Conservation (phyloP, 2,888 invertebrate genomes). For the Taenaris catops region DNA sequence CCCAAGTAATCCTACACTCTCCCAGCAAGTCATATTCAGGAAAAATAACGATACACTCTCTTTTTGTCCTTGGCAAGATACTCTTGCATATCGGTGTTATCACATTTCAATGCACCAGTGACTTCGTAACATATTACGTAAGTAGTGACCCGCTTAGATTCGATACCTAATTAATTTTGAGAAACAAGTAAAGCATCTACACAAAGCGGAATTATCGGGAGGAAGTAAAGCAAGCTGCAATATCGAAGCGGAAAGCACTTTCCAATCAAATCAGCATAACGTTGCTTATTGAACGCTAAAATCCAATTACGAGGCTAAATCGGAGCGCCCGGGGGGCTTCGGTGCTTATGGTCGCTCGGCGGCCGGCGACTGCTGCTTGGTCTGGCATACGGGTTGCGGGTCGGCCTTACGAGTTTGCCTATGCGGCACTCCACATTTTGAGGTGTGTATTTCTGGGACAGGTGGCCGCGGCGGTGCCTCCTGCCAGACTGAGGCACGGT, state of each 20-base stretch:
- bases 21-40: slow-evolving; percentile 76
- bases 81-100: slow-evolving; percentile 43
- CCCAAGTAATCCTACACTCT: slow-evolving; percentile 73
- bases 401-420: slow-evolving; percentile 50
- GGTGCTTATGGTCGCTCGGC: slow-evolving; percentile 62
- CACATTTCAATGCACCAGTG: slow-evolving; percentile 56
- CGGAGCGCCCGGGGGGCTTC: slow-evolving; percentile 73
- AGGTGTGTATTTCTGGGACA: slow-evolving; percentile 40
- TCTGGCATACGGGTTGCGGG: slow-evolving; percentile 58
- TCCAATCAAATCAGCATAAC: slow-evolving; percentile 68
- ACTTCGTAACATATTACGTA: slow-evolving; percentile 60
- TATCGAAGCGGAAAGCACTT: slow-evolving; percentile 71
- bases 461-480: slow-evolving; percentile 64
- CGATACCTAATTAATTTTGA: slow-evolving; percentile 38
- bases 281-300: slow-evolving; percentile 72
- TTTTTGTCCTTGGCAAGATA: slow-evolving; percentile 37
- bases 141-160: slow-evolving; percentile 39
- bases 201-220: slow-evolving; percentile 50
- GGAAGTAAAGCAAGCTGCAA: slow-evolving; percentile 67
- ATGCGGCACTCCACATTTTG: slow-evolving; percentile 63
- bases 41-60: slow-evolving; percentile 33
- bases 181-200: slow-evolving; percentile 63
- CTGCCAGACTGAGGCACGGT: slow-evolving; percentile 70
- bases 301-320: slow-evolving; percentile 77
- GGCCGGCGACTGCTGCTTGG: slow-evolving; percentile 51